Percentiles rank a stretch among this genome's conserved stretches.
These are phyloP conservation scores for Geophilus truncorum DNA, from an alignment of 2,888 invertebrate genomes.

Conservation along the genomic window DNA sequence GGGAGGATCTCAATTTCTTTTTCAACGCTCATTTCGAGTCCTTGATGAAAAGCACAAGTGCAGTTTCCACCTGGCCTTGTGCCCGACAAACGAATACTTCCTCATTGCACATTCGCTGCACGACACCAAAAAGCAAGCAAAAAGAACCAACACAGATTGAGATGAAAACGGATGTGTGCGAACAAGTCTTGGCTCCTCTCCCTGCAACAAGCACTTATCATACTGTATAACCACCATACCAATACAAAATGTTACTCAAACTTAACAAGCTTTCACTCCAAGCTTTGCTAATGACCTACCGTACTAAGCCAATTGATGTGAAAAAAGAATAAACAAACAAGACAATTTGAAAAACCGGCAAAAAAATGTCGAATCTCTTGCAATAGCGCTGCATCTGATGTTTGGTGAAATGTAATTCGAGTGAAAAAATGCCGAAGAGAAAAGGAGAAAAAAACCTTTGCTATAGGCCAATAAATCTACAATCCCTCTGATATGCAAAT, in stretches of 20 bases:
- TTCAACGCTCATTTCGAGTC: slow-evolving; percentile 16
- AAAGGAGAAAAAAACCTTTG: neutral
- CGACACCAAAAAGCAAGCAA: slow-evolving; percentile 7
- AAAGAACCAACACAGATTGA: slow-evolving; percentile 19
- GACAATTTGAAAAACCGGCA: neutral
- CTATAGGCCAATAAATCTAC: slow-evolving; percentile 7
- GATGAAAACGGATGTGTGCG: slow-evolving; percentile 21
- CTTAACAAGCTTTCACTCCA: neutral
- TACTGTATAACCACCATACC: neutral
- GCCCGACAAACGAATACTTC: slow-evolving; percentile 20
- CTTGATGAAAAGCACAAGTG: slow-evolving; percentile 20
- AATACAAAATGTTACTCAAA: neutral
- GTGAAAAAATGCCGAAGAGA: neutral
- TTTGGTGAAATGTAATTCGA: neutral
- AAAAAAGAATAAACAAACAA: neutral
- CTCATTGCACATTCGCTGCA: slow-evolving; percentile 14
- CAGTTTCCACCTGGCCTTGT: slow-evolving; percentile 16
- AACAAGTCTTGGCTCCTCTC: neutral
- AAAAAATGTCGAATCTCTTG: neutral
- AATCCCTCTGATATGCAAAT: slow-evolving; percentile 1
- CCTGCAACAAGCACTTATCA: neutral
- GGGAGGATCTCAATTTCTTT: slow-evolving; percentile 16
- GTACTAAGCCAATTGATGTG: neutral
- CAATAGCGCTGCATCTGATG: neutral
- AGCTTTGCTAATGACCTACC: neutral